Evolutionary conservation across 2,797 vertebrate genomes (phyloP).

Genomic region (Taenioides sp.): DNA sequence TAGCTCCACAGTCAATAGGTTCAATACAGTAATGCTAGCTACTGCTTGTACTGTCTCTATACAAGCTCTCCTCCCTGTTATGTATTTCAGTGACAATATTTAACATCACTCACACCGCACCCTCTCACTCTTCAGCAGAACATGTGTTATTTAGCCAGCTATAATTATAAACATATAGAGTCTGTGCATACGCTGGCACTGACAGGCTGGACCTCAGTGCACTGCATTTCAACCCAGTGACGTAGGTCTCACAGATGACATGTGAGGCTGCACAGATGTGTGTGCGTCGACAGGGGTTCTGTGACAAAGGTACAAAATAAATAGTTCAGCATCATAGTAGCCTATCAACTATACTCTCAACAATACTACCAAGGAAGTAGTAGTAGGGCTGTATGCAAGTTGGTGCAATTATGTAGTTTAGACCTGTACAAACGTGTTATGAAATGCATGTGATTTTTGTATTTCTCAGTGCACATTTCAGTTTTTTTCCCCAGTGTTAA

Average conservation of each 20-base stretch:
- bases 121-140: constrained; percentile 15
- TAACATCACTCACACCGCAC: constrained; percentile 29
- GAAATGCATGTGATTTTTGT: too few species aligned
- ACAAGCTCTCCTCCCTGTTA: constrained; percentile 16
- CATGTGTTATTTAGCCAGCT: background rate
- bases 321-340: too few species aligned
- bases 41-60: constrained; percentile 8
- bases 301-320: background rate
- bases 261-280: constrained; percentile 36
- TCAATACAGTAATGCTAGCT: constrained; percentile 20
- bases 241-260: constrained; percentile 24
- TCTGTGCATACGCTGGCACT: constrained; percentile 24
- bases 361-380: constrained; percentile 4
- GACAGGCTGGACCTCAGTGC: constrained; percentile 23
- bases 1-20: constrained; percentile 19
- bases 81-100: constrained; percentile 25
- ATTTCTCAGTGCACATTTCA: too few species aligned
- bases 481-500: too few species aligned
- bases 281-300: constrained; percentile 23
- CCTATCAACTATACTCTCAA: background rate
- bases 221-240: constrained; percentile 47
- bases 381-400: too few species aligned
- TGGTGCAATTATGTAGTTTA: too few species aligned
- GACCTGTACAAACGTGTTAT: too few species aligned
- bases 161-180: constrained; percentile 26